These are phyloP conservation scores for Pantherophis vulpinus DNA, from an alignment of 2,797 vertebrate genomes.

Conservation along the genomic window DNA sequence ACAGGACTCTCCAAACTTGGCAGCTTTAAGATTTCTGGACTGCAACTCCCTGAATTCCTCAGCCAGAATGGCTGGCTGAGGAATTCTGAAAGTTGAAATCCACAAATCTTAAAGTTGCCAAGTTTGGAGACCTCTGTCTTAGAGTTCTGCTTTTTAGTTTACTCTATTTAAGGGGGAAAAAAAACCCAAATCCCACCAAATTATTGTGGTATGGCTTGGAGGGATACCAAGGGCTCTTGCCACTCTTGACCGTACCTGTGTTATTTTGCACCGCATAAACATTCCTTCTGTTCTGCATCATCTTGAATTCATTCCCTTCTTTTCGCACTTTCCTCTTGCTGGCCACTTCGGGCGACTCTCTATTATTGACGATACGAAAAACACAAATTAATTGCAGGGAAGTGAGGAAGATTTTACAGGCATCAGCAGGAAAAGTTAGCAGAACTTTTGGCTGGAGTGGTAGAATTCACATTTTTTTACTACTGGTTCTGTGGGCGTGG, in stretches of 20 bases:
- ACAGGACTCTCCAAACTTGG: not conserved
- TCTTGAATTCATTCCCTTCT: conserved; percentile 90
- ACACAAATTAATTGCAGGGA: not conserved
- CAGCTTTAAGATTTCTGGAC: not conserved
- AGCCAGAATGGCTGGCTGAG: not conserved
- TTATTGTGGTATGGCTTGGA: not conserved
- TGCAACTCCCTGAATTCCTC: not conserved
- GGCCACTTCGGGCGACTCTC: conserved; percentile 78
- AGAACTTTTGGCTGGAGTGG: not conserved
- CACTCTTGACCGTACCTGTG: conserved; percentile 77
- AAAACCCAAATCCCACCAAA: not conserved
- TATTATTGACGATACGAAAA: conserved; percentile 63
- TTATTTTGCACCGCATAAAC: conserved; percentile 78
- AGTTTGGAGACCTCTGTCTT: not conserved
- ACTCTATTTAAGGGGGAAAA: not conserved
- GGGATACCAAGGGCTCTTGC: not conserved
- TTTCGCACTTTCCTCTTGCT: conserved; percentile 82
- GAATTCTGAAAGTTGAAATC: too few species aligned
- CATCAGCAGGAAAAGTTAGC: conserved; percentile 23
- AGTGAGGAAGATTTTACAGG: not conserved
- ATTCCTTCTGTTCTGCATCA: conserved; percentile 87
- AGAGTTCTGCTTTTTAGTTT: not conserved
- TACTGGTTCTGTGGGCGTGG: too few species aligned
- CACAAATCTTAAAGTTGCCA: not conserved
- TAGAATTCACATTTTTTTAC: too few species aligned